These are phyloP conservation scores for Pachydiplax longipennis DNA, from an alignment of 2,888 invertebrate genomes.

Conservation along the genomic window DNA sequence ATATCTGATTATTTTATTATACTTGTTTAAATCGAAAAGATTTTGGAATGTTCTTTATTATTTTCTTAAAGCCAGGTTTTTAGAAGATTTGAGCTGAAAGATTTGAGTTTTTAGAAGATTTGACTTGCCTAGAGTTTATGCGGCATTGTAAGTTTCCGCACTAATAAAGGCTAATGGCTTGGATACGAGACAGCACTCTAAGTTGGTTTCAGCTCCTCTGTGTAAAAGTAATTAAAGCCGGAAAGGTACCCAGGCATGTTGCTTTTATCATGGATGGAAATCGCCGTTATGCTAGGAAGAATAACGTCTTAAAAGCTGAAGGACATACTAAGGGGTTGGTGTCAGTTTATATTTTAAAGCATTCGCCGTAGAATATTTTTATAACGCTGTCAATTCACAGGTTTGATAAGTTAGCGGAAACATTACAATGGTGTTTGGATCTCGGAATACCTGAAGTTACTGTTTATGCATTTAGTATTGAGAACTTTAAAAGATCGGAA, in stretches of 20 bases:
- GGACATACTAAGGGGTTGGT: constrained; percentile 77
- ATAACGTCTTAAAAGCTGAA: constrained; percentile 74
- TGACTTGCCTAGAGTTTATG: too few relatives aligned
- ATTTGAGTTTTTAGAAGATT: too few relatives aligned
- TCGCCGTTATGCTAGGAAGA: constrained; percentile 86
- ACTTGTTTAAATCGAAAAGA: too few relatives aligned
- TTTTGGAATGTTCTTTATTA: too few relatives aligned
- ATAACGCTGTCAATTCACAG: constrained; percentile 57
- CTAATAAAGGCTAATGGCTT: constrained; percentile 65
- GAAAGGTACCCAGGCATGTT: constrained; percentile 87
- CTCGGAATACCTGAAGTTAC: constrained; percentile 94
- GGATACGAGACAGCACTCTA: constrained; percentile 79
- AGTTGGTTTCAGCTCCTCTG: constrained; percentile 79
- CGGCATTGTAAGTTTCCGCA: too few relatives aligned
- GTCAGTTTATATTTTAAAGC: constrained; percentile 60
- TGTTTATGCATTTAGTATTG: constrained; percentile 98
- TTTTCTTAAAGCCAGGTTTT: too few relatives aligned
- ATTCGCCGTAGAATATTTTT: not conserved
- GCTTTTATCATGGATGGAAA: constrained; percentile 99
- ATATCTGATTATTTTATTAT: too few relatives aligned
- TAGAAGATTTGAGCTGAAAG: too few relatives aligned
- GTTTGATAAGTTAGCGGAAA: constrained; percentile 82
- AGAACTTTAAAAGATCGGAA: constrained; percentile 92
- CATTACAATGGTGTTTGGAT: constrained; percentile 88
- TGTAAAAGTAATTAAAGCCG: constrained; percentile 77